Conservation (phyloP, 2,888 invertebrate genomes). For the Hymenopus coronatus region DNA sequence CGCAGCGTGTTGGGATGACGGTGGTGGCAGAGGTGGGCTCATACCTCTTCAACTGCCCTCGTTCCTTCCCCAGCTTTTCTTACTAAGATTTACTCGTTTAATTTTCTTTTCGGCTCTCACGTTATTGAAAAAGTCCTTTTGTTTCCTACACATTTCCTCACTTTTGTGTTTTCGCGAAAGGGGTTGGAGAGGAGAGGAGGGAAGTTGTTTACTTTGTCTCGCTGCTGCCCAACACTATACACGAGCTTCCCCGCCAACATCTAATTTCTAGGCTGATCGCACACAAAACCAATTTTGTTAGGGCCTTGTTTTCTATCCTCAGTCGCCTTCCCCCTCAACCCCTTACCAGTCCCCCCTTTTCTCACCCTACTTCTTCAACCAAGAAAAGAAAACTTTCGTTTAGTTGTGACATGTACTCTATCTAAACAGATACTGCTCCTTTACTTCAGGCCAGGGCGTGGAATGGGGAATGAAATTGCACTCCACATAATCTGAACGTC, state of each 20-base stretch:
- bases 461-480: constrained; percentile 5
- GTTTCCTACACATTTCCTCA: constrained; percentile 23
- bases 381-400: constrained; percentile 12
- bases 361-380: not conserved
- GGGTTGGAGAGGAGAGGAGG: not conserved
- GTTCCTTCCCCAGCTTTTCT: not conserved
- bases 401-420: constrained; percentile 13
- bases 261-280: constrained; percentile 22
- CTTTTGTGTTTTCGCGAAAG: constrained; percentile 10
- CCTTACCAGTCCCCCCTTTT: not conserved
- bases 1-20: not conserved
- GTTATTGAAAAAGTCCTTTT: constrained; percentile 35
- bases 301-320: constrained; percentile 19
- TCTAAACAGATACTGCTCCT: constrained; percentile 2
- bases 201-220: constrained; percentile 18
- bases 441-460: not conserved
- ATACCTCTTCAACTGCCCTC: constrained; percentile 14
- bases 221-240: constrained; percentile 18
- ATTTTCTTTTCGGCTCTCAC: constrained; percentile 33
- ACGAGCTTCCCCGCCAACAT: constrained; percentile 9
- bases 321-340: not conserved
- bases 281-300: constrained; percentile 21
- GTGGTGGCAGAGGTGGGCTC: not conserved
- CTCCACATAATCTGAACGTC: constrained; percentile 5
- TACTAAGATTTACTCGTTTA: constrained; percentile 31